Evolutionary conservation across 2,888 invertebrate genomes (phyloP).

Genomic region (Drosophila prolongata): DNA sequence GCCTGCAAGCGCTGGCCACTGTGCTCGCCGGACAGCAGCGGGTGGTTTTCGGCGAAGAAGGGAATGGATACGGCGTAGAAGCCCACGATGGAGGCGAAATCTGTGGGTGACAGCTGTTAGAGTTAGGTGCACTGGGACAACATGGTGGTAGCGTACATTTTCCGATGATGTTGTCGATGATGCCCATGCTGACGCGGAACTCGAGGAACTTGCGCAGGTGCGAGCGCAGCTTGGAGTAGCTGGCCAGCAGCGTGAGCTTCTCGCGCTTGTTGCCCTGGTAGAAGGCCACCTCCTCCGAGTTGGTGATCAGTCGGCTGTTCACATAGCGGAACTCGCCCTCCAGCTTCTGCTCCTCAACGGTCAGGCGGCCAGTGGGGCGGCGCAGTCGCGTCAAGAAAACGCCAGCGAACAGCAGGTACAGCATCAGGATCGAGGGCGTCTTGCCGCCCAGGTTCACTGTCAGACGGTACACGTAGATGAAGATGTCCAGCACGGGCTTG

Average conservation of each 20-base stretch:
- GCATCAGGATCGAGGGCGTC: slow-evolving; percentile 95
- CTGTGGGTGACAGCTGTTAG: slow-evolving; percentile 84
- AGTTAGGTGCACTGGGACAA: not conserved
- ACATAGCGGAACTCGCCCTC: slow-evolving; percentile 99
- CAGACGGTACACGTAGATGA: slow-evolving; percentile 95
- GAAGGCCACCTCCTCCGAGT: slow-evolving; percentile 94
- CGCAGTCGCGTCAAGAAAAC: slow-evolving; percentile 93
- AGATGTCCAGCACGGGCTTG: slow-evolving; percentile 97
- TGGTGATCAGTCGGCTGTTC: slow-evolving; percentile 97
- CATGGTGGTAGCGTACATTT: slow-evolving; percentile 89
- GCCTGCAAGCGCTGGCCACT: slow-evolving; percentile 93
- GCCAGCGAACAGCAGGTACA: slow-evolving; percentile 94
- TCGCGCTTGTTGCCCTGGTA: slow-evolving; percentile 94
- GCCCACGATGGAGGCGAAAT: slow-evolving; percentile 97
- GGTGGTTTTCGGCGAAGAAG: slow-evolving; percentile 92
- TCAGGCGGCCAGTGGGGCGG: slow-evolving; percentile 93
- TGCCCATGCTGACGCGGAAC: slow-evolving; percentile 96
- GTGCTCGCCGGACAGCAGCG: slow-evolving; percentile 87
- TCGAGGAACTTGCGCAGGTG: slow-evolving; percentile 94
- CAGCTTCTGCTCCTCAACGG: slow-evolving; percentile 97
- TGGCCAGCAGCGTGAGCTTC: slow-evolving; percentile 93
- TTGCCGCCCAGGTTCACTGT: slow-evolving; percentile 93
- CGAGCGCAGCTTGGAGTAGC: slow-evolving; percentile 94
- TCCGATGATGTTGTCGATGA: slow-evolving; percentile 97
- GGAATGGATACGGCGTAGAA: slow-evolving; percentile 98